A percentile compares a stretch with the other conserved stretches of the same genome.
These are phyloP conservation scores for Bos indicus DNA, from an alignment of 2,113 vertebrate genomes.

Conservation along the genomic window DNA sequence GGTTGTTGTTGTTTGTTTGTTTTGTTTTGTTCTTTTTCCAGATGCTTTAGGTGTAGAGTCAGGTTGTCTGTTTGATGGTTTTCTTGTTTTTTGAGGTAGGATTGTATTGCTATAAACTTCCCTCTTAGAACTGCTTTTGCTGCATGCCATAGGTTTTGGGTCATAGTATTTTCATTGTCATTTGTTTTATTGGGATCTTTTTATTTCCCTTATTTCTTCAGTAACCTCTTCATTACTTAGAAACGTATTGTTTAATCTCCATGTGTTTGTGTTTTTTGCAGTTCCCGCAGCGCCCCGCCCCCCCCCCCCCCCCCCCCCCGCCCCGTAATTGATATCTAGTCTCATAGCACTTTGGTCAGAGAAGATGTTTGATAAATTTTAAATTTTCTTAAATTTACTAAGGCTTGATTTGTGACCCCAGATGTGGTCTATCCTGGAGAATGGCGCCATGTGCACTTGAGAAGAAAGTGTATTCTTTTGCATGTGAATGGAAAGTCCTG, in stretches of 20 bases:
- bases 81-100: neutral
- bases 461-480: neutral
- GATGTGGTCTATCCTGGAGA: neutral
- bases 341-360: neutral
- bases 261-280: neutral
- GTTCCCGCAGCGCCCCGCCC: too few relatives aligned
- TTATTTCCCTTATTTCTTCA: neutral
- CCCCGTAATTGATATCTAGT: neutral
- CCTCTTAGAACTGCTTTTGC: neutral
- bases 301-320: too few relatives aligned
- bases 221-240: neutral
- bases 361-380: neutral
- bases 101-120: neutral
- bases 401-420: neutral
- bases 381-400: neutral
- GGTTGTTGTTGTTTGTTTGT: neutral
- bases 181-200: neutral
- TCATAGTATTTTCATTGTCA: neutral
- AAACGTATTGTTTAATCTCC: neutral
- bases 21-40: neutral
- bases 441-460: neutral
- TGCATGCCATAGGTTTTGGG: neutral
- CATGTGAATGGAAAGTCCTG: neutral
- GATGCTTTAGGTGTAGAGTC: neutral
- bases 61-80: neutral